Evolutionary conservation across 2,888 invertebrate species (phyloP), one percentile per base, ranked within the genome.

Genomic region (Zelleria hepariella): DNA sequence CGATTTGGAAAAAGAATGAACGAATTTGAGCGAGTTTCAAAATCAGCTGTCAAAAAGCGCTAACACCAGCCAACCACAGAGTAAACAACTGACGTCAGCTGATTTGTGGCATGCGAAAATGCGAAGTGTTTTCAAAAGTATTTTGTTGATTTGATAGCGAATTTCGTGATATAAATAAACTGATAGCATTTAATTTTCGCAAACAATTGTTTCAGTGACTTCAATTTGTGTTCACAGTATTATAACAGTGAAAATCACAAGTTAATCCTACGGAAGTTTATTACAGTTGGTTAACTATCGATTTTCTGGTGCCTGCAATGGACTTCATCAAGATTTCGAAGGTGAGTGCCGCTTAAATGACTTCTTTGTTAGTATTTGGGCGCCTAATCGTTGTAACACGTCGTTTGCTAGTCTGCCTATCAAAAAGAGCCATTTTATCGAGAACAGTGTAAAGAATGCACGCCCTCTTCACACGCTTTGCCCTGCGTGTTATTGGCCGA

Each of bases 291-390:
- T 69, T 74, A 69, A 67, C 60, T 77, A 84, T 84, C 68, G 86
- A 86, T 83, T 80, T 74, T 67, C 60, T 65, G 62, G 65, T 65
- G 72, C 71, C 69, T 67, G 66, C 69, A 62, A 86, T 86, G 86
- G 86, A 87, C 79, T 83, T 82, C 72, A 76, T 82, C 65, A 78
- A 81, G 79, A 83, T 82, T 63, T 83, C 85, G 27, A 86, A 86
- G 86, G 86, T 86, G 76, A 68, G 80, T 63, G 32, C 61, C 42
- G 20, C 42, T 59, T 52, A 49, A 32, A n/a, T n/a, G n/a, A n/a
- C n/a, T n/a, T n/a, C n/a, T n/a, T n/a, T n/a, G n/a, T n/a, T n/a
- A n/a, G n/a, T n/a, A n/a, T n/a, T n/a, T n/a, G n/a, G n/a, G n/a
- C n/a, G n/a, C n/a, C n/a, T n/a, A n/a, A n/a, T n/a, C n/a, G n/a